These are phyloP conservation scores for Stenoptilia bipunctidactyla DNA, from an alignment of 2,888 invertebrate species.

Conservation along the genomic window DNA sequence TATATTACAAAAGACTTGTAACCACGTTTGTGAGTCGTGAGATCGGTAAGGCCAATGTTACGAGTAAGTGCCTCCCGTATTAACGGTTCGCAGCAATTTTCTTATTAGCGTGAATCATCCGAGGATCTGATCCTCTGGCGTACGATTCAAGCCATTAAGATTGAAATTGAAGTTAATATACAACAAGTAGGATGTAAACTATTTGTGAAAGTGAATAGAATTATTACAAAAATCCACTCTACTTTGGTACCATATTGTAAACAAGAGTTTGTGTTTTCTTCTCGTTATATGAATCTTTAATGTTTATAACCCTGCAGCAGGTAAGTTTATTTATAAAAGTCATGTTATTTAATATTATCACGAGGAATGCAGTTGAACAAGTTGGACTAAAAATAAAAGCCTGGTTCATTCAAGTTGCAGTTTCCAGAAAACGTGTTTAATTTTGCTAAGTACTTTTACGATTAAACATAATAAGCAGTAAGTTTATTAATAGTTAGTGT, in stretches of 20 bases:
- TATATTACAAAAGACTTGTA: constrained; percentile 29
- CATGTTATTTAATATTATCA: too few species aligned
- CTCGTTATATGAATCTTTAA: background rate
- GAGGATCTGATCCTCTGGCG: constrained; percentile 44
- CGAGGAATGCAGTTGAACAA: too few species aligned
- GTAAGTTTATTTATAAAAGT: too few species aligned
- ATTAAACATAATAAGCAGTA: background rate
- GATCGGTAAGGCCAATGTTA: constrained; percentile 66
- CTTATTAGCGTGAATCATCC: constrained; percentile 56
- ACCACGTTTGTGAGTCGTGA: constrained; percentile 54
- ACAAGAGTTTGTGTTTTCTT: background rate
- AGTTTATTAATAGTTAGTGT: constrained; percentile 2
- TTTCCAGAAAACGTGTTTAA: too few species aligned
- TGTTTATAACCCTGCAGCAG: too few species aligned
- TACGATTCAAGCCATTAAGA: constrained; percentile 25
- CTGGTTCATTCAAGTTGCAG: too few species aligned
- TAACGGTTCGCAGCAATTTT: constrained; percentile 53
- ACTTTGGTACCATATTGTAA: constrained; percentile 3
- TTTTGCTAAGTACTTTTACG: background rate
- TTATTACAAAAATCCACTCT: constrained; percentile 13
- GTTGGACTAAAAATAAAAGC: too few species aligned
- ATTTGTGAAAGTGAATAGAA: constrained; percentile 39
- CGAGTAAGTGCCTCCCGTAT: constrained; percentile 32
- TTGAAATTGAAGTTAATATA: constrained; percentile 35
- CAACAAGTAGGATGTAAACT: constrained; percentile 56